Evolutionary conservation across 2,888 invertebrate genomes (phyloP).

Genomic region (Unio pictorum): DNA sequence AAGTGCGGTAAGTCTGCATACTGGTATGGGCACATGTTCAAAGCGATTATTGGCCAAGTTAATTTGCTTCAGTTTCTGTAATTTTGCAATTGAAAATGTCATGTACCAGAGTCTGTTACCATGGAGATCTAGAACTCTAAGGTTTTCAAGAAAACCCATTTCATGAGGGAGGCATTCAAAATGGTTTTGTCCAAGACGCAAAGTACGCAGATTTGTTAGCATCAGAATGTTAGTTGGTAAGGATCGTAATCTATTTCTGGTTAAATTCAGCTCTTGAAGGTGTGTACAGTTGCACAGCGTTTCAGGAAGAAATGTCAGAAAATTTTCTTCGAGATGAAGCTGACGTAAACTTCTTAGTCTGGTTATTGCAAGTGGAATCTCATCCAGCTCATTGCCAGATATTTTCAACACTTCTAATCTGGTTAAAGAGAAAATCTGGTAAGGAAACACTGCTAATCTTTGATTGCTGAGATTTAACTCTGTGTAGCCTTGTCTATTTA

Average conservation of each 20-base stretch:
- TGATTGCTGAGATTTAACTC: slow-evolving; percentile 58
- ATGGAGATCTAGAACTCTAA: slow-evolving; percentile 61
- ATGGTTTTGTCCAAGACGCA: slow-evolving; percentile 61
- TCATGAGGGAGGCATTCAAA: slow-evolving; percentile 65
- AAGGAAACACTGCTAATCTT: slow-evolving; percentile 50
- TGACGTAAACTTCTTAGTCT: slow-evolving; percentile 55
- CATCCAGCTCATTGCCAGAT: slow-evolving; percentile 56
- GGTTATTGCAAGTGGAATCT: slow-evolving; percentile 56
- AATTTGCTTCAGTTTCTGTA: slow-evolving; percentile 55
- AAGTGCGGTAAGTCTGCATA: slow-evolving; percentile 53
- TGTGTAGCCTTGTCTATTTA: slow-evolving; percentile 42
- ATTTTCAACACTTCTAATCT: slow-evolving; percentile 60
- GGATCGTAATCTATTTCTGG: slow-evolving; percentile 49
- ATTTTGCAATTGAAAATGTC: slow-evolving; percentile 58
- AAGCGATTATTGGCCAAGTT: slow-evolving; percentile 64
- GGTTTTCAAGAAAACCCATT: slow-evolving; percentile 55
- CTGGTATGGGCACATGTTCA: slow-evolving; percentile 61
- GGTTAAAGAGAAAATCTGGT: slow-evolving; percentile 54
- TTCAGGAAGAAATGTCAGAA: slow-evolving; percentile 56
- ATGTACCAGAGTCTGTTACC: slow-evolving; percentile 65
- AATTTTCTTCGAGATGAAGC: slow-evolving; percentile 58
- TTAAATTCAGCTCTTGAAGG: slow-evolving; percentile 53
- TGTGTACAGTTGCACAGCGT: slow-evolving; percentile 65
- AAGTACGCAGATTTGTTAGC: slow-evolving; percentile 31
- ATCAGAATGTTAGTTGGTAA: slow-evolving; percentile 51